Evolutionary conservation across 2,888 invertebrate species (phyloP), one percentile per base, ranked within the genome.

Genomic region (Hedychridium roseum): DNA sequence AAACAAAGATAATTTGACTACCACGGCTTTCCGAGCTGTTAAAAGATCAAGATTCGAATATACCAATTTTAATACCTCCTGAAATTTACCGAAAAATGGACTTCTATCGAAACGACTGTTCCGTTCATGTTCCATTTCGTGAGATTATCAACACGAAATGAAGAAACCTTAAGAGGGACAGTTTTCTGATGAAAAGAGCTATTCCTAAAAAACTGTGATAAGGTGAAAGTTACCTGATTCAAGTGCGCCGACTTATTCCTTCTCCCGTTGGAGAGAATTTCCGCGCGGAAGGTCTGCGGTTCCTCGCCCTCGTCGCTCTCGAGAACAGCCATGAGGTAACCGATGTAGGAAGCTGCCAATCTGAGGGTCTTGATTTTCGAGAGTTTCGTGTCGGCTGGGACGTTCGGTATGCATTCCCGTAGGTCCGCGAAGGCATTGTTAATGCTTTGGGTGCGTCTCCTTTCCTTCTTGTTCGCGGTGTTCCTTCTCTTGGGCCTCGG

Each of bases 321-420:
- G 63, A 97, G 79, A 1, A 96, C 91, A 59, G 91, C 90, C 81
- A 94, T 93, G 44, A 97, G 84, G 79, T 96, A 96, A 3, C 92
- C 90, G 65, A 95, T 95, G 80, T 95, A 96, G 0, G 91, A 90
- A 0, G 94, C 97, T 0, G 97, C 97, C 68, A 97, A 81, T 50
- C 96, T 85, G 18, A 97, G 83, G 0, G 97, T 97, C 81, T 97
- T 97, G 65, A 97, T 97, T 86, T 96, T 97, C 9, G 94, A 94
- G 18, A 97, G 80, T 80, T 97, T 97, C 0, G 97, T 97, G 73
- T 97, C 97, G 0, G 92, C 89, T 0, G 97, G 97, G 1, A 97
- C 96, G 72, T 97, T 96, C 0, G 97, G 97, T 66, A 97, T 97
- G 78, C 95, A 93, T 57, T 95, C 94, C 9, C 97, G 81, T 1